These are phyloP conservation scores for Dipodomys spectabilis DNA, from an alignment of 2,113 vertebrate genomes.

Conservation along the genomic window DNA sequence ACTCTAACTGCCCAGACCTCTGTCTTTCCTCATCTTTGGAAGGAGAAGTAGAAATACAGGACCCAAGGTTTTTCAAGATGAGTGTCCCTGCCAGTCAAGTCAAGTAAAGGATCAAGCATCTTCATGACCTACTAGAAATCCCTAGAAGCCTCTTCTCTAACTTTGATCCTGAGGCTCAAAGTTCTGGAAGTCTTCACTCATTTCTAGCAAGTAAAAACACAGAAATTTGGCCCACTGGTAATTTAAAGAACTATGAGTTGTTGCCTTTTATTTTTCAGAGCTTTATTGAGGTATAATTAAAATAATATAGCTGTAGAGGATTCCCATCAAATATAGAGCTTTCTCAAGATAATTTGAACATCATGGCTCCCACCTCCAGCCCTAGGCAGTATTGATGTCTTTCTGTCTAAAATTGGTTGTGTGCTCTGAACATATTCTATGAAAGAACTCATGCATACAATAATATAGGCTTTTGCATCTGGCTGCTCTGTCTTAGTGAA, in stretches of 20 bases:
- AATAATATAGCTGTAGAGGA: conserved; percentile 21
- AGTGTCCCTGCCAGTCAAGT: background rate
- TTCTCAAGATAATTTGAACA: background rate
- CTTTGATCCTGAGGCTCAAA: background rate
- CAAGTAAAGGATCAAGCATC: background rate
- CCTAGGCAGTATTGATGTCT: background rate
- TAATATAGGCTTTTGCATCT: background rate
- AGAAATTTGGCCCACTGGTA: conserved; percentile 25
- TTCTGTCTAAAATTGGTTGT: background rate
- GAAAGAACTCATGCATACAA: background rate
- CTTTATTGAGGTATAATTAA: conserved; percentile 7
- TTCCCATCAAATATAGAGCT: background rate
- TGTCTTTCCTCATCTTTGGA: background rate
- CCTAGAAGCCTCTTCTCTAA: background rate
- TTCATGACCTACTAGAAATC: background rate
- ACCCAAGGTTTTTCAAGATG: background rate
- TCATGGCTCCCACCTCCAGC: background rate
- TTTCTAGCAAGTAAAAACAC: conserved; percentile 37
- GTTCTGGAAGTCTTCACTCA: background rate
- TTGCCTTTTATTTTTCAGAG: background rate
- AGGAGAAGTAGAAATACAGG: background rate
- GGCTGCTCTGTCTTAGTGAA: background rate
- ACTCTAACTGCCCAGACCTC: background rate
- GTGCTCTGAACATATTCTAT: background rate
- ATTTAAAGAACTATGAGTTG: conserved; percentile 38